phyloP scores from a whole-genome alignment of 1,140 invertebrate species.

The Ephestia elutella region DNA sequence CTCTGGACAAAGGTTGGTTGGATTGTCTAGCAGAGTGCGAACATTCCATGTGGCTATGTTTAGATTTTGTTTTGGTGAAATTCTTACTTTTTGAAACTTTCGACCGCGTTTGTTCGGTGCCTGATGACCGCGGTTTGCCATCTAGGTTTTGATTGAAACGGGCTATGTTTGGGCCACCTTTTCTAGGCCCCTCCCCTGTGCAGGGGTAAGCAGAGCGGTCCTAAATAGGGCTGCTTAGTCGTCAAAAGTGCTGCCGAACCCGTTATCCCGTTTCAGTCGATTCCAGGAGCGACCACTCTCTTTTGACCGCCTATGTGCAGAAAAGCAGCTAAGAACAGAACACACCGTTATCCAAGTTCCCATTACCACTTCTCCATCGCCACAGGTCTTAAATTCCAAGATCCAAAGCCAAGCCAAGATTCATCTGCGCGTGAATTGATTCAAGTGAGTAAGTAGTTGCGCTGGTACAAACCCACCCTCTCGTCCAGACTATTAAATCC shows the following conservation, averaged over 20 bases:
- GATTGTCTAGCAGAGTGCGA: no score
- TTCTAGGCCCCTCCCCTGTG: conserved; percentile 32
- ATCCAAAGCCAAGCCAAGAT: no score
- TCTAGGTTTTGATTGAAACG: neutral
- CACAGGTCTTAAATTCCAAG: no score
- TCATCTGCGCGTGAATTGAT: no score
- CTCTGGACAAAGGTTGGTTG: no score
- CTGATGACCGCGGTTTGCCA: conserved; percentile 21
- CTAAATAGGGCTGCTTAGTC: conserved; percentile 31
- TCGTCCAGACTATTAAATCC: no score
- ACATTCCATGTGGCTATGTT: no score
- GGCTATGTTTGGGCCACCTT: conserved; percentile 32
- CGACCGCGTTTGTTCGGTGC: conserved; percentile 19
- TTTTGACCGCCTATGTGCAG: conserved; percentile 17
- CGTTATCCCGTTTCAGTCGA: conserved; percentile 9
- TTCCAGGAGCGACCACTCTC: conserved; percentile 20
- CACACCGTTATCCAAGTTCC: no score
- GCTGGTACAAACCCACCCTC: no score
- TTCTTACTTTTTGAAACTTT: conserved; percentile 16
- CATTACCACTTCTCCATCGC: no score
- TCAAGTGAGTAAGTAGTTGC: no score
- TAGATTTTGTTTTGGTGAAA: conserved; percentile 26
- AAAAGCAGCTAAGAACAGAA: neutral
- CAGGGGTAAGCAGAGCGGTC: conserved; percentile 22
- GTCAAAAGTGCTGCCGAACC: conserved; percentile 17